Conservation (phyloP, 2,113 vertebrate species). For the Elephas maximus region DNA sequence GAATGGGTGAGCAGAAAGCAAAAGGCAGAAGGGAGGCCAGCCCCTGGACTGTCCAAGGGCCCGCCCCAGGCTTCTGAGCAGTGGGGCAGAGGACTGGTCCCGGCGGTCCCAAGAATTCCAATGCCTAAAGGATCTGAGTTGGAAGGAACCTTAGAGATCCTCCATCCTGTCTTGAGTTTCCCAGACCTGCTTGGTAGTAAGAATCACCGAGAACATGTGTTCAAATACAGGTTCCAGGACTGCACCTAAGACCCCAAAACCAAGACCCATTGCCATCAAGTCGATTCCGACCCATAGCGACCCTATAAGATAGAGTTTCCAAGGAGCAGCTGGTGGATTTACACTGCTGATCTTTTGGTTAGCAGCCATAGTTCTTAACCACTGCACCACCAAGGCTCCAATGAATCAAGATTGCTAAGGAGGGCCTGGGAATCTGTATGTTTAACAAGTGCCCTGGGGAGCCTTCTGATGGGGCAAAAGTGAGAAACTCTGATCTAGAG, state of each 20-base stretch:
- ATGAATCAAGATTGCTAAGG: background rate
- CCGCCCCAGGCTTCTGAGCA: background rate
- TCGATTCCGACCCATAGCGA: too few relatives aligned
- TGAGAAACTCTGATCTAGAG: background rate
- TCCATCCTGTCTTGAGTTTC: background rate
- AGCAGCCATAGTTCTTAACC: too few relatives aligned
- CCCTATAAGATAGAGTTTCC: too few relatives aligned
- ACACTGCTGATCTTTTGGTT: too few relatives aligned
- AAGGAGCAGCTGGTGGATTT: too few relatives aligned
- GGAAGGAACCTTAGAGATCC: background rate
- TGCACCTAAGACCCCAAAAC: background rate
- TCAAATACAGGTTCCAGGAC: background rate
- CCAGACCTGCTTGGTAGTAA: background rate
- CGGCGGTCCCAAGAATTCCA: background rate
- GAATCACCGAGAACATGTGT: background rate
- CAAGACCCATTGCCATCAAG: too few relatives aligned
- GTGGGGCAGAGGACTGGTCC: background rate
- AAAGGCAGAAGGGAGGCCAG: background rate
- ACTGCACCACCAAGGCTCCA: too few relatives aligned
- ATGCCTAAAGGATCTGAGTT: background rate
- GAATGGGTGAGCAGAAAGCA: background rate
- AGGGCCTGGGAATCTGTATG: background rate
- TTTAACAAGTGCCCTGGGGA: background rate
- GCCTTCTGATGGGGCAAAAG: background rate
- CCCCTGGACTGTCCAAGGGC: background rate